Evolutionary conservation across 2,113 vertebrate genomes (phyloP).

Genomic region (Chitala chitala): DNA sequence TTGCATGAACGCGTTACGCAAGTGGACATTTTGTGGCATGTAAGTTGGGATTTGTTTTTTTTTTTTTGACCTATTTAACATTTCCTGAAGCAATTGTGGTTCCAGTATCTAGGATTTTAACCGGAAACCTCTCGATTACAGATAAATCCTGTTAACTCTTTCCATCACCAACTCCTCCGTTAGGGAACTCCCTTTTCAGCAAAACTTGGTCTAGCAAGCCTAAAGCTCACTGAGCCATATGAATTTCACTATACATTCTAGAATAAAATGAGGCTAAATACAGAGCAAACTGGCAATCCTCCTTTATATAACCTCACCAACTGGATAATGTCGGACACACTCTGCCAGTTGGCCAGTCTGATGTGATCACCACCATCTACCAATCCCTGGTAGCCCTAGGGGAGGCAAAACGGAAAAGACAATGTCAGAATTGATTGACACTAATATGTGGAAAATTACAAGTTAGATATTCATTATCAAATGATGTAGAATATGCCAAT

Average conservation of each 20-base stretch:
- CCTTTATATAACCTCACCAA: slow-evolving; percentile 62
- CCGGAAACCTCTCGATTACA: background rate
- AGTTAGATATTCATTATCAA: background rate
- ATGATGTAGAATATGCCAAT: background rate
- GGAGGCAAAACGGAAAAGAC: slow-evolving; percentile 12
- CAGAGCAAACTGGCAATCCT: background rate
- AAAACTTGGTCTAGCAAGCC: too few species aligned
- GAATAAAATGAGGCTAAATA: background rate
- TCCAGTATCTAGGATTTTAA: background rate
- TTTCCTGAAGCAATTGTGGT: background rate
- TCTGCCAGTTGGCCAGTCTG: slow-evolving; percentile 85
- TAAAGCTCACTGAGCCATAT: background rate
- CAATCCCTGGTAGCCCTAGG: slow-evolving; percentile 86
- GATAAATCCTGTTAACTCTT: background rate
- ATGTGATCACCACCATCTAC: slow-evolving; percentile 92
- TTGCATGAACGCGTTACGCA: too few species aligned
- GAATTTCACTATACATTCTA: background rate
- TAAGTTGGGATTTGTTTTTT: too few species aligned
- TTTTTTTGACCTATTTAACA: background rate
- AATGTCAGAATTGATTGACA: background rate
- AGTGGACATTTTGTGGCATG: too few species aligned
- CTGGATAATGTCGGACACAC: slow-evolving; percentile 94
- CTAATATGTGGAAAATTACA: background rate
- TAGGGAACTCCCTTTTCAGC: background rate
- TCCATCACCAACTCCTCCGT: background rate